Base-by-base conservation (phyloP, 2,113 vertebrate species). In the Onychorhynchus coronatus region DNA sequence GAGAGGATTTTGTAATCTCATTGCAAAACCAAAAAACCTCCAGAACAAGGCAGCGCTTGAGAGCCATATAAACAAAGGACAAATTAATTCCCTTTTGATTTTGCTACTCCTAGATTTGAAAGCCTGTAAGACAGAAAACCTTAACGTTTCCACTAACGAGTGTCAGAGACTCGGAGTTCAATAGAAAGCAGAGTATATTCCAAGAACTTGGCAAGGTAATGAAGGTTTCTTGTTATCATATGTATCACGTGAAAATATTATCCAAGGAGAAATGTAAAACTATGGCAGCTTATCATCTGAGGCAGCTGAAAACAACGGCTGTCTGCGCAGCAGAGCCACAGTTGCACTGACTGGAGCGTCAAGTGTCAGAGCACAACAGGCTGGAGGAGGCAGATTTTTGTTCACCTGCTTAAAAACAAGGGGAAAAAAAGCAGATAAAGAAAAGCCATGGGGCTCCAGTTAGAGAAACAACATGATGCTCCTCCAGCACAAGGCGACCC, bases 201-300 rank as follows among this genome's bases (percentile, higher is more conserved):
- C 83, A 92, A 85, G 75, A 92, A 92, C 70, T 91, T 95, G 92
- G 95, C 96, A 94, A 74, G 90, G 77, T 94, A 95, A 85, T 9
- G 90, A 94, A 83, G 86, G 65, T 88, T 94, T 79, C 78, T 91
- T 91, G 85, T 96, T 96, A 94, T 96, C 73, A 0, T 78, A 22
- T 12, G 79, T 63, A 91, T 86, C 92, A 93, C 31, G 74, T 96
- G 93, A 84, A 96, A 96, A 96, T 76, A 88, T 56, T 95, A 86
- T 65, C 85, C 76, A 88, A 94, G 90, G 90, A 90, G 85, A 91
- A 93, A 95, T 73, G 66, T 63, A 72, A 92, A 93, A 94, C 85
- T 18, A 35, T 75, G 79, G 79, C 79, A 94, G 88, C 89, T 92
- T 88, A 88, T 96, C 90, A 41, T 84, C 53, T 16, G 65, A 88